These are phyloP conservation scores for Squalus acanthias DNA, from an alignment of 2,797 vertebrate species.

Conservation along the genomic window DNA sequence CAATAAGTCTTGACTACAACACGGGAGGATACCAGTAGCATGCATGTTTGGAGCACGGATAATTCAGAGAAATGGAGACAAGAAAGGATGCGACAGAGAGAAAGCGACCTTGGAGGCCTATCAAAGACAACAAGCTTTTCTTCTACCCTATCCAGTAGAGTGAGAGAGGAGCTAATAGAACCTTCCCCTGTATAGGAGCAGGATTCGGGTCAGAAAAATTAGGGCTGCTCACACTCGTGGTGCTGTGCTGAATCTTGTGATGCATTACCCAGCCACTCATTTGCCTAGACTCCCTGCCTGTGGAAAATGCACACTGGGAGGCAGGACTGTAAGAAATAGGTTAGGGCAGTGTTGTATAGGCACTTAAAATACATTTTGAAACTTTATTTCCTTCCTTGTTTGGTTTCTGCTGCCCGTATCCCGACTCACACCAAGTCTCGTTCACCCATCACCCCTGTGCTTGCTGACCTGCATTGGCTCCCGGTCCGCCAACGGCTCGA, in stretches of 20 bases:
- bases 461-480: background rate
- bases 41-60: background rate
- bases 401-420: background rate
- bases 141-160: background rate
- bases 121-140: background rate
- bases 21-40: background rate
- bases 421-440: too few species aligned
- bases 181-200: background rate
- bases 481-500: background rate
- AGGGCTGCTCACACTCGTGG: background rate
- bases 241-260: background rate
- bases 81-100: background rate
- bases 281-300: background rate
- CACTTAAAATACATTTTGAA: background rate
- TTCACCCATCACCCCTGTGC: background rate
- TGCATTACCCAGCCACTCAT: background rate
- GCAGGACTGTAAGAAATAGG: background rate
- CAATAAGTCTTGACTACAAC: background rate
- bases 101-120: background rate
- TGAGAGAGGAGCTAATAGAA: background rate
- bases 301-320: background rate
- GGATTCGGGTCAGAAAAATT: background rate
- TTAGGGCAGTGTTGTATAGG: background rate
- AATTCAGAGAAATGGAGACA: background rate
- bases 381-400: background rate